Evolutionary conservation across 1,140 invertebrate species (phyloP), one percentile per base, ranked within the genome.

Genomic region (Polyergus mexicanus): DNA sequence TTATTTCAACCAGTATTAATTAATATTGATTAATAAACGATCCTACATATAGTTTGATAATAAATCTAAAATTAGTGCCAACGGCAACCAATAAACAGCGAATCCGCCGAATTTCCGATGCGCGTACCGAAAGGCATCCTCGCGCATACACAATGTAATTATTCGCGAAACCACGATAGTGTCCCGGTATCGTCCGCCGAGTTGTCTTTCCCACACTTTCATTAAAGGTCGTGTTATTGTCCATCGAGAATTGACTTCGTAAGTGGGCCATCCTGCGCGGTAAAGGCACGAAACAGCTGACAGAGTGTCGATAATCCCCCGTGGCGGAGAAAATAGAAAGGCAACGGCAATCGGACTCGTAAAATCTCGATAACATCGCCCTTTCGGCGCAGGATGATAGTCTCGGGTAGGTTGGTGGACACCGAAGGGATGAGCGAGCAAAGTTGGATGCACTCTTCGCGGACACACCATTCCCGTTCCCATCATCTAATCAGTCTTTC

Each of bases 261-360:
- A 90, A 91, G 89, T 90, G 90, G 89, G 88, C 83, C 90, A 89
- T 90, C 83, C 69, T 44, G 60, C 63, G 84, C 63, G 80, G 74
- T 63, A 75, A 71, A 81, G 54, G 76, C 71, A 76, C 87, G 88
- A 88, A 90, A 60, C 77, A 60, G 83, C 89, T 91, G 89, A 91
- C 90, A 90, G 90, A 86, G 84, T 91, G 89, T 91, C 90, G 90
- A 90, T 91, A 91, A 90, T 86, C 89, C 86, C 32, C 84, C 63
- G 74, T 77, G 58, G 56, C 38, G 65, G 47, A 86, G 84, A 80
- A 88, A 89, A 90, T 89, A 72, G 88, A 90, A 89, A 88, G 89
- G 78, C 58, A 7, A 47, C 76, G 66, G 69, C 81, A 87, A 88
- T 89, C 86, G 87, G 84, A 88, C 84, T 91, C 89, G 75, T 76